Conservation (phyloP, 2,888 invertebrate genomes). For the Galeruca laticollis region DNA sequence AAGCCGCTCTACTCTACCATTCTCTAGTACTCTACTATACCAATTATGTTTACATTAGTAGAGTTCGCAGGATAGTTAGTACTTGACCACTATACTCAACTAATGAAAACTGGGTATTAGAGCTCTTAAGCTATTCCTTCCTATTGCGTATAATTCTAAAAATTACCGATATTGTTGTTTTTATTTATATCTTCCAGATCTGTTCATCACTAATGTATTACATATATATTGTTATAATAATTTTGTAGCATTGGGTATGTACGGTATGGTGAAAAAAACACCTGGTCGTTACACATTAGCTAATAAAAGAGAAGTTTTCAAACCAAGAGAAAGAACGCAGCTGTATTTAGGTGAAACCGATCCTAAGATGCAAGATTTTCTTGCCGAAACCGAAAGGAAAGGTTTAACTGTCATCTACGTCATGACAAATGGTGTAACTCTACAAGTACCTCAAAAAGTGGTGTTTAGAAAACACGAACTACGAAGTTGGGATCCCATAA, state of each 20-base stretch:
- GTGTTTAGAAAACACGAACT: slow-evolving; percentile 21
- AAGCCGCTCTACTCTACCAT: no score
- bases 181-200: no score
- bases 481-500: slow-evolving; percentile 3
- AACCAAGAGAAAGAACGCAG: background rate
- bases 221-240: no score
- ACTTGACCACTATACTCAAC: no score
- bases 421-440: background rate
- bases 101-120: no score
- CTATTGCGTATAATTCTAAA: no score
- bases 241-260: background rate
- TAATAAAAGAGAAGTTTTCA: slow-evolving; percentile 1
- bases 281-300: background rate
- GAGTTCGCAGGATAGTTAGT: no score
- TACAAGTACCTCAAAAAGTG: slow-evolving; percentile 16
- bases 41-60: no score
- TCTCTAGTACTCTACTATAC: no score
- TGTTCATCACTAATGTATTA: no score
- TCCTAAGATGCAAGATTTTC: slow-evolving; percentile 10
- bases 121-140: no score
- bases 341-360: slow-evolving; percentile 12
- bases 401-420: slow-evolving; percentile 25
- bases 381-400: slow-evolving; percentile 12
- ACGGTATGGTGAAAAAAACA: background rate
- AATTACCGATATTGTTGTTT: no score